Conservation (phyloP, 2,113 vertebrate species). For the Craseonycteris thonglongyai region DNA sequence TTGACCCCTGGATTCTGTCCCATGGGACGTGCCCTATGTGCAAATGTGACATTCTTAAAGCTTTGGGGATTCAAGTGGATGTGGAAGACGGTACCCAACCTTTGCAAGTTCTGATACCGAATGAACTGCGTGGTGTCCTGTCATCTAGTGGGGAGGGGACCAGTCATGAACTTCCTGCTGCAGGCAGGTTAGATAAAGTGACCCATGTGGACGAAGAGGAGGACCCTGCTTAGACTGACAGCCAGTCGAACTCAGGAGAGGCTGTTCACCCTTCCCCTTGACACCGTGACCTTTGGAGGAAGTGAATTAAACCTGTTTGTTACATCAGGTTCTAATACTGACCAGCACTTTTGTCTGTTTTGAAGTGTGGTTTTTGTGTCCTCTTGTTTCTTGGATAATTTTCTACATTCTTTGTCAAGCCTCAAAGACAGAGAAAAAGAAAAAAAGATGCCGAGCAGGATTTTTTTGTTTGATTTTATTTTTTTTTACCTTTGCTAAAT, state of each 20-base stretch:
- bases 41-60: slow-evolving; percentile 85
- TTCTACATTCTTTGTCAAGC: background rate
- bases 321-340: slow-evolving; percentile 49
- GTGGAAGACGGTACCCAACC: slow-evolving; percentile 50
- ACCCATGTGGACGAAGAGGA: background rate
- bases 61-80: slow-evolving; percentile 74
- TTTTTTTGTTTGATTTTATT: background rate
- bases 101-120: slow-evolving; percentile 33
- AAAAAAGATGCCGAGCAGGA: background rate
- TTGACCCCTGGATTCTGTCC: slow-evolving; percentile 84
- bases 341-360: slow-evolving; percentile 42
- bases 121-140: background rate
- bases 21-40: slow-evolving; percentile 83
- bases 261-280: background rate
- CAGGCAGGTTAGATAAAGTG: background rate
- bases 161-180: background rate
- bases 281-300: slow-evolving; percentile 38
- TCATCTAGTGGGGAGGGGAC: slow-evolving; percentile 33
- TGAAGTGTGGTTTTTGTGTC: slow-evolving; percentile 48
- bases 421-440: background rate
- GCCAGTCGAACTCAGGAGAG: background rate
- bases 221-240: background rate
- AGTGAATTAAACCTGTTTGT: slow-evolving; percentile 57
- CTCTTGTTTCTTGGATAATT: slow-evolving; percentile 10
- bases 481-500: background rate